Conservation (phyloP, 2,797 vertebrate genomes). For the Rhinella marina region DNA sequence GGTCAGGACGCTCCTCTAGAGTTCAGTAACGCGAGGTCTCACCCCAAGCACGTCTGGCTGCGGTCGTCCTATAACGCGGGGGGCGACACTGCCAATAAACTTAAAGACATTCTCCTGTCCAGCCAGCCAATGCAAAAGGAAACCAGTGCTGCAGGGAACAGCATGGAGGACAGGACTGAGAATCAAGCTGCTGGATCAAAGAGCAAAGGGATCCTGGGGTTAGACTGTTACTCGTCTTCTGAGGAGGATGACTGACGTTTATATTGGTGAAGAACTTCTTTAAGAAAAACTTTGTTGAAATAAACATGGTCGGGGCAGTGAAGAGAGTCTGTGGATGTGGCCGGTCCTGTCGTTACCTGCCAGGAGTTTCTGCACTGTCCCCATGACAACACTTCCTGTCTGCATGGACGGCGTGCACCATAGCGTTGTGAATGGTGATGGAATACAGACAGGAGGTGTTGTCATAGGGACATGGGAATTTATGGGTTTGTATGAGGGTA, state of each 20-base stretch:
- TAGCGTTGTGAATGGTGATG: background rate
- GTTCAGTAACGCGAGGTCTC: conserved; percentile 47
- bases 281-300: background rate
- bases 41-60: conserved; percentile 44
- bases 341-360: too few relatives aligned
- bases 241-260: conserved; percentile 49
- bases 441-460: background rate
- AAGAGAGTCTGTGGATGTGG: too few relatives aligned
- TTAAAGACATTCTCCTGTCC: conserved; percentile 50
- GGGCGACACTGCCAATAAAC: background rate
- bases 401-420: too few relatives aligned
- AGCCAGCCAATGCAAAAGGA: background rate
- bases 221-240: conserved; percentile 59
- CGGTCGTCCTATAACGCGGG: conserved; percentile 31
- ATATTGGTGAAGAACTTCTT: background rate
- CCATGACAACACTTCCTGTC: background rate
- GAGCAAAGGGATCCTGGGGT: conserved; percentile 44
- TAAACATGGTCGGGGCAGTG: too few relatives aligned
- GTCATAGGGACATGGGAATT: background rate
- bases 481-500: too few relatives aligned
- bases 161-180: background rate
- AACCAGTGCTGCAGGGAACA: background rate
- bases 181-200: background rate
- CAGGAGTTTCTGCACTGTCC: background rate
- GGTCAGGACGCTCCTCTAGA: conserved; percentile 52